Evolutionary conservation across 2,797 vertebrate species (phyloP), one percentile per base, ranked within the genome.

Genomic region (Gambelia wislizenii): DNA sequence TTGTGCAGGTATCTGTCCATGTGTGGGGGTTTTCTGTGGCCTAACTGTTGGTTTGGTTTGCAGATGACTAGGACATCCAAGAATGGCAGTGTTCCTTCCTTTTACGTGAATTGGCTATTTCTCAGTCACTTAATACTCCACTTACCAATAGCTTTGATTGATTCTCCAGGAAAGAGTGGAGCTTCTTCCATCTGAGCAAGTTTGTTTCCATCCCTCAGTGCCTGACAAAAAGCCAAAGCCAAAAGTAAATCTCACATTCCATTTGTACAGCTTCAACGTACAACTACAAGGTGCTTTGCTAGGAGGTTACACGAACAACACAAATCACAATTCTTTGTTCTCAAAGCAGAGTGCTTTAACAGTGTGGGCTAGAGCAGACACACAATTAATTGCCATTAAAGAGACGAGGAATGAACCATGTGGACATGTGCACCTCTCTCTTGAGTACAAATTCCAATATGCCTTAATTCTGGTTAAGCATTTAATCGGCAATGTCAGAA

Each of bases 91-190:
- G n/a, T n/a, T n/a, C n/a, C n/a, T n/a, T n/a, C n/a, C n/a, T n/a
- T n/a, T n/a, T n/a, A n/a, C n/a, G n/a, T n/a, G n/a, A n/a, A n/a
- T n/a, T n/a, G n/a, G n/a, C n/a, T n/a, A n/a, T n/a, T n/a, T 1
- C 85, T 74, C 0, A 83, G 52, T 86, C 6, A 77, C 74, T 90
- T 88, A 70, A 54, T 12, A 44, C 84, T 76, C 83, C 72, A 93
- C 96, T 95, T 92, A 99, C 99, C 98, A 67, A 98, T 98, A 59
- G 97, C 97, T 96, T 98, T 98, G 95, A 99, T 96, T 76, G 96
- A 98, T 96, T 99, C 99, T 93, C 99, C 98, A 20, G 98, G 98
- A 86, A 99, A 97, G 94, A 98, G 97, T 5, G 98, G 98, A 12
- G 98, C 98, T 94, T 99, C 98, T 93, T 98, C 98, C 97, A 98